Evolutionary conservation across 2,797 vertebrate genomes (phyloP).

Genomic region (Tamandua tetradactyla): DNA sequence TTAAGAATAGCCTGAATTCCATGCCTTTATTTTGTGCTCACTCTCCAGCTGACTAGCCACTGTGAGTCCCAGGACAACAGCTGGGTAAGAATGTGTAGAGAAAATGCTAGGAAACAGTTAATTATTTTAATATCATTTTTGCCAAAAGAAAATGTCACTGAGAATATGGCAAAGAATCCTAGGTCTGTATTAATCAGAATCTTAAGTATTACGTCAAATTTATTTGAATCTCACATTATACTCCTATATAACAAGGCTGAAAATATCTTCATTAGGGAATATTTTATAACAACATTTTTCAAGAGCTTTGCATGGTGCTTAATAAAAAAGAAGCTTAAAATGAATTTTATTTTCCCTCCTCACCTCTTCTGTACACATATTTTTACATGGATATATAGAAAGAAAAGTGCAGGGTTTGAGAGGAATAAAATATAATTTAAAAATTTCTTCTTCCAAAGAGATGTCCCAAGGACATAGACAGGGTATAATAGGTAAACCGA

Average conservation of each 20-base stretch:
- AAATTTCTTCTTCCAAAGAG: neutral
- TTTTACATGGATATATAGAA: neutral
- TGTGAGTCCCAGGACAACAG: rapidly evolving
- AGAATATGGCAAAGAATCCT: neutral
- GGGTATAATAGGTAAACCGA: neutral
- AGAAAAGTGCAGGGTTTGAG: neutral
- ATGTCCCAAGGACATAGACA: neutral
- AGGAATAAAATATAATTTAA: neutral
- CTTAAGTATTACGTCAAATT: neutral
- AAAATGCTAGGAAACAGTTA: neutral
- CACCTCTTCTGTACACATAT: neutral
- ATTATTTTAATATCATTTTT: neutral
- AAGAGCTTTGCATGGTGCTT: neutral
- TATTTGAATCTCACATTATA: neutral
- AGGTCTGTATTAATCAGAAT: neutral
- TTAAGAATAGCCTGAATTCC: neutral
- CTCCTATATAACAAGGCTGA: neutral
- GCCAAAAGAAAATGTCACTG: neutral
- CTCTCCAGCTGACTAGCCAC: neutral
- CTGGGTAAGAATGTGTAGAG: neutral
- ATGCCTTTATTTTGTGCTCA: neutral
- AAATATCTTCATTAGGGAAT: neutral
- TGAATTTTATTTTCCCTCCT: neutral
- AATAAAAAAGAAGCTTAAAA: neutral
- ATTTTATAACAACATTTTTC: neutral